Conservation (phyloP, 2,797 vertebrate species). For the Ctenosaura bakeri region DNA sequence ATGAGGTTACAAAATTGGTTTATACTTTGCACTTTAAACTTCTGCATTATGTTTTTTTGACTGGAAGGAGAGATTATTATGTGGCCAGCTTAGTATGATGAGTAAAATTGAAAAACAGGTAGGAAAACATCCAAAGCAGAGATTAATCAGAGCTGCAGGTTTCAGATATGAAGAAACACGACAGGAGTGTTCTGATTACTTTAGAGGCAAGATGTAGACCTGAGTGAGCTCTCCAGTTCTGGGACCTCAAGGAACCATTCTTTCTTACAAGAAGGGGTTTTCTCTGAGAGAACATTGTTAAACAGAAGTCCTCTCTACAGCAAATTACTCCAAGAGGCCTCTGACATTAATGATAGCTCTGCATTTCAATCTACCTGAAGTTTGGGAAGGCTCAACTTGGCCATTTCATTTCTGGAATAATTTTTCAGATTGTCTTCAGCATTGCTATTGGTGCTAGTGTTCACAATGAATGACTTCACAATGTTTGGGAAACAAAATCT, state of each 20-base stretch:
- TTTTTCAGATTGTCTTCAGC: not conserved
- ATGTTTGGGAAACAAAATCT: not conserved
- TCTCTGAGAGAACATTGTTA: not conserved
- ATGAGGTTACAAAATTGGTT: conserved; percentile 32
- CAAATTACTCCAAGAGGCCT: not conserved
- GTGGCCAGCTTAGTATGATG: not conserved
- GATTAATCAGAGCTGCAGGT: not conserved
- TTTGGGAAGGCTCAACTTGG: not conserved
- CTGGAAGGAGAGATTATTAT: not conserved
- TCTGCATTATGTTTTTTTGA: not conserved
- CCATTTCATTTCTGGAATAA: not conserved
- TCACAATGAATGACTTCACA: not conserved
- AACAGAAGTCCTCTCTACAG: not conserved
- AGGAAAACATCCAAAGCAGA: not conserved
- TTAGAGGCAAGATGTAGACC: not conserved
- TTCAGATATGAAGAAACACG: not conserved
- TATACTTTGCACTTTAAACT: not conserved
- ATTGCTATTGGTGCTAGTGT: not conserved
- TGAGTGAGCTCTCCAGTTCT: not conserved
- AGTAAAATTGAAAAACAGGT: not conserved
- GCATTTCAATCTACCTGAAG: not conserved
- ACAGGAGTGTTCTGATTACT: not conserved
- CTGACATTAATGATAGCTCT: not conserved
- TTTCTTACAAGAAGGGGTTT: not conserved
- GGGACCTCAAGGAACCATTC: not conserved